These are phyloP conservation scores for Hozukius guyotensis DNA, from an alignment of 2,797 vertebrate species.

Conservation along the genomic window DNA sequence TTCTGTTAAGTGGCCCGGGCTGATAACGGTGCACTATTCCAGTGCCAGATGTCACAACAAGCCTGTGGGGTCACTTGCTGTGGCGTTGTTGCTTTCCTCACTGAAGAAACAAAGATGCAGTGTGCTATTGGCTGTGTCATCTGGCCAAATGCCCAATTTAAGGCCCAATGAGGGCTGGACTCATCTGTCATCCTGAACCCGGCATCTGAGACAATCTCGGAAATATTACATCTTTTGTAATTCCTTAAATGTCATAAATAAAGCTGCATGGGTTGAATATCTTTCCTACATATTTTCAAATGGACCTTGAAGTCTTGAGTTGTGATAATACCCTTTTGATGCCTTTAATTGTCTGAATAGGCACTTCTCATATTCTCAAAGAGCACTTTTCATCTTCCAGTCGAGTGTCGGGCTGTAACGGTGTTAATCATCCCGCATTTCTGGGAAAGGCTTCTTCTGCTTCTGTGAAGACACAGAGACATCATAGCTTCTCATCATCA, in stretches of 20 bases:
- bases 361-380: not conserved
- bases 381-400: conserved; percentile 1
- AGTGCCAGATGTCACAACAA: conserved; percentile 76
- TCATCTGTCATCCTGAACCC: conserved; percentile 20
- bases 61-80: conserved; percentile 61
- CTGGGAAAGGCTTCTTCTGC: conserved; percentile 20
- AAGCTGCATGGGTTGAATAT: not conserved
- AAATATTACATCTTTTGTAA: not conserved
- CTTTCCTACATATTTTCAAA: not conserved
- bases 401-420: not conserved
- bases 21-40: conserved; percentile 69
- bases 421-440: conserved; percentile 17
- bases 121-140: conserved; percentile 78
- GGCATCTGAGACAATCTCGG: not conserved
- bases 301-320: not conserved
- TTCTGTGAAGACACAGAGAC: conserved; percentile 8
- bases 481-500: conserved; percentile 17
- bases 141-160: conserved; percentile 70
- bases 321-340: not conserved
- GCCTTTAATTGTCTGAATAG: conserved; percentile 12
- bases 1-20: conserved; percentile 61
- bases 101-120: conserved; percentile 78
- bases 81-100: conserved; percentile 66
- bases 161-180: conserved; percentile 34
- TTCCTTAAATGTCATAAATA: not conserved